These are phyloP conservation scores for Sturmia bella DNA, from an alignment of 2,888 invertebrate species.

Conservation along the genomic window DNA sequence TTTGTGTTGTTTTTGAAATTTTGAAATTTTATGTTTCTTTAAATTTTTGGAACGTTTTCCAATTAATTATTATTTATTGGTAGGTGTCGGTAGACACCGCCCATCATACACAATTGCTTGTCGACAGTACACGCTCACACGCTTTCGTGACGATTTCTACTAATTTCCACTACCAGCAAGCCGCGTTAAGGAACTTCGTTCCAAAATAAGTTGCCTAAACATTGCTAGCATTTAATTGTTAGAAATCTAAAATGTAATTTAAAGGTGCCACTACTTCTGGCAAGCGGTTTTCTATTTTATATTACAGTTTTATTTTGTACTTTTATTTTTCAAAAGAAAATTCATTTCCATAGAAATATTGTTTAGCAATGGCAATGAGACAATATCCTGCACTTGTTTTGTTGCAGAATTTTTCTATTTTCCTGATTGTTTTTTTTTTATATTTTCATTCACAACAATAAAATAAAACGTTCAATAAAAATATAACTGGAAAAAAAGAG, in stretches of 20 bases:
- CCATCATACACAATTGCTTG: too few species aligned
- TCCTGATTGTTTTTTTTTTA: conserved; percentile 22
- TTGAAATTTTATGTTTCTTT: too few species aligned
- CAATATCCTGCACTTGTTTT: conserved; percentile 56
- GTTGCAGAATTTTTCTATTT: conserved; percentile 20
- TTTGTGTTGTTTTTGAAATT: too few species aligned
- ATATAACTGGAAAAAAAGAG: conserved; percentile 7
- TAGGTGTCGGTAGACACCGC: too few species aligned
- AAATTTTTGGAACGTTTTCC: too few species aligned
- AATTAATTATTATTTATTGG: too few species aligned
- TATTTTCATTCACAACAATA: conserved; percentile 56
- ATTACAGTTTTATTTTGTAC: neutral
- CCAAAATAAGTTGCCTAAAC: too few species aligned
- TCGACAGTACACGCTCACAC: too few species aligned
- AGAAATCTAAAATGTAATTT: neutral
- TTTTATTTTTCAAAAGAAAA: neutral
- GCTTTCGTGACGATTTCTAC: too few species aligned
- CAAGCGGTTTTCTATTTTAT: neutral
- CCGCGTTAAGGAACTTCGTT: too few species aligned
- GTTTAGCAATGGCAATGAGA: conserved; percentile 58
- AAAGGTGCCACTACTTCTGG: neutral
- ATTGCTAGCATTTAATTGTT: neutral
- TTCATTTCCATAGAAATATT: neutral
- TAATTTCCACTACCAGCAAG: too few species aligned
- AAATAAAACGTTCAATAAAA: conserved; percentile 43